Base-by-base conservation (phyloP, 2,888 invertebrate genomes). In the Ophioninae sp. region DNA sequence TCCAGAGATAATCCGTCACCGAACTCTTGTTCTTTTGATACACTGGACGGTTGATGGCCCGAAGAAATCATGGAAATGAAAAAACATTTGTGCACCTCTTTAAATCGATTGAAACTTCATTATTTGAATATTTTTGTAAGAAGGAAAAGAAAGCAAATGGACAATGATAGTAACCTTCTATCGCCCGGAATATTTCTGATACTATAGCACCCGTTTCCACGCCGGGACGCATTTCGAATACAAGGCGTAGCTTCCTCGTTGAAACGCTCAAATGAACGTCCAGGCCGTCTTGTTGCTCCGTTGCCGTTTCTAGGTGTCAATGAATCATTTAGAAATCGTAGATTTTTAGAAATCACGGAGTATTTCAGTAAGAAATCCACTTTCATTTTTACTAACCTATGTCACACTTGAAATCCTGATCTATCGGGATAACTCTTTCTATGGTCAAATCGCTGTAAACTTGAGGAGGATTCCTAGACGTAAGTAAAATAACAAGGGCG, bases 371-470 rank as follows among this genome's bases (percentile, higher is more conserved):
- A 10, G 23, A 2, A 50, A 62, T 21, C 62, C 57, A 39, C 44
- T 86, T 94, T 6, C 23, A 20, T 44, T 20, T 13, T 37, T 56
- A 59, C 82, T 39, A 94, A 94, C 96, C 95, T 89, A 96, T 95
- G 91, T 96, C 95, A 93, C 97, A 96, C 92, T 96, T 95, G 92
- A 98, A 97, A 89, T 95, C 95, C 88, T 95, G 95, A 93, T 97
- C 96, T 79, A 98, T 95, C 39, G 97, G 96, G 89, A 97, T 94
- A 74, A 96, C 96, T 92, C 95, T 95, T 93, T 97, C 97, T 89
- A 97, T 95, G 17, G 96, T 95, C 87, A 98, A 94, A 93, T 97
- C 97, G 74, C 95, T 96, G 90, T 96, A 95, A 79, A 95, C 95
- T 91, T 95, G 95, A 23, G 97, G 96, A 87, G 96, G 96, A 88